These are phyloP conservation scores for Ooceraea biroi DNA, from an alignment of 1,140 invertebrate species.

Conservation along the genomic window DNA sequence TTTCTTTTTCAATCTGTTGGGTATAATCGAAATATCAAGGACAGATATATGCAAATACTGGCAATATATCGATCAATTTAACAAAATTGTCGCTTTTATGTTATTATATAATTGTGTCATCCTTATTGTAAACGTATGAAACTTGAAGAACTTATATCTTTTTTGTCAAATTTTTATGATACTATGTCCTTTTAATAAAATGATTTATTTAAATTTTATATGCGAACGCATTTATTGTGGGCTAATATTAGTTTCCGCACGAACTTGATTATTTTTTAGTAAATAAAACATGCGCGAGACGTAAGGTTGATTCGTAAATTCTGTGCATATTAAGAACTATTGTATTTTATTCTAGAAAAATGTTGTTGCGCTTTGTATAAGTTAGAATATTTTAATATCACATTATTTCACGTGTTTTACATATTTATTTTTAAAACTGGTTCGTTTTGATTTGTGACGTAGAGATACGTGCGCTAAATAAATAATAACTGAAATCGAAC, in stretches of 20 bases:
- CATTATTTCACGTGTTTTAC: neutral
- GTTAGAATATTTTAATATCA: neutral
- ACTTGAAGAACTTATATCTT: too few species aligned
- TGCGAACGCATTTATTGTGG: neutral
- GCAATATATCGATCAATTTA: neutral
- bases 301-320: neutral
- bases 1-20: too few species aligned
- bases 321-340: neutral
- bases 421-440: neutral
- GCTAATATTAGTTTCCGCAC: neutral
- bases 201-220: slow-evolving; percentile 8
- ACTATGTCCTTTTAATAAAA: neutral
- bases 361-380: neutral
- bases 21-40: neutral
- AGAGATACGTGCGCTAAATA: neutral
- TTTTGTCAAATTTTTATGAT: neutral
- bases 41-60: slow-evolving; percentile 16
- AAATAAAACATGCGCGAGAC: neutral
- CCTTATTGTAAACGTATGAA: neutral
- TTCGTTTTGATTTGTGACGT: neutral
- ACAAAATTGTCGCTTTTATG: neutral
- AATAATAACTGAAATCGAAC: slow-evolving; percentile 3
- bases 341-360: neutral
- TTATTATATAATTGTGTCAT: slow-evolving; percentile 6
- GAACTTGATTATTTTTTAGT: neutral